A percentile compares a stretch with the other conserved stretches of the same genome.
phyloP scores from a whole-genome alignment of 2,888 invertebrate genomes.

The Acrocyrtus sp. region DNA sequence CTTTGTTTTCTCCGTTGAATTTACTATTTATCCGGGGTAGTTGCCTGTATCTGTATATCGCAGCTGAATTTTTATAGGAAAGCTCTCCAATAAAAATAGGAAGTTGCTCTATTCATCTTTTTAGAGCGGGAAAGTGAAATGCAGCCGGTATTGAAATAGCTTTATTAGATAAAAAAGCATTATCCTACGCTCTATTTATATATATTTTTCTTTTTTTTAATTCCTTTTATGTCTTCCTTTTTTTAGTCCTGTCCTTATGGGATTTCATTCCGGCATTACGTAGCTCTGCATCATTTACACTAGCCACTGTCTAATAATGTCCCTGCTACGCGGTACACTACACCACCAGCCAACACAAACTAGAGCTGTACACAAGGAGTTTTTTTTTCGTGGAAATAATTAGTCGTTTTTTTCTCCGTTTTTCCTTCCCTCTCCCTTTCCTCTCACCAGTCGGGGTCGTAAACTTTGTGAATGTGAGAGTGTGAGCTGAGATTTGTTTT shows the following conservation, averaged over 20 bases:
- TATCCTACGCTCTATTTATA: background rate
- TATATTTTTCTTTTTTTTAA: background rate
- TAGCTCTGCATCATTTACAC: background rate
- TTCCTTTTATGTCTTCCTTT: conserved; percentile 1
- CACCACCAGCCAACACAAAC: too few relatives aligned
- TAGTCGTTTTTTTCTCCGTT: conserved; percentile 34
- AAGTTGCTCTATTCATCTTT: background rate
- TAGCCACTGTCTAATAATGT: background rate
- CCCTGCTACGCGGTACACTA: background rate
- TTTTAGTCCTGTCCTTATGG: background rate
- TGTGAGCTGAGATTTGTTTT: conserved; percentile 37
- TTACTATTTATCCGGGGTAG: too few relatives aligned
- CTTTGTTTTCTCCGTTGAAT: too few relatives aligned
- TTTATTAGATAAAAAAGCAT: background rate
- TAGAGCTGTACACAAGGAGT: too few relatives aligned
- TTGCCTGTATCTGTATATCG: too few relatives aligned
- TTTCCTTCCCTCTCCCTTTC: background rate
- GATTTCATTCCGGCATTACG: background rate
- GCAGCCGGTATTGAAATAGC: background rate
- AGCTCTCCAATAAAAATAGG: too few relatives aligned
- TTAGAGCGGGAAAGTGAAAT: background rate
- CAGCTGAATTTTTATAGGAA: too few relatives aligned
- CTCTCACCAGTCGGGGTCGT: conserved; percentile 25
- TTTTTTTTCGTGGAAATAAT: conserved; percentile 35
- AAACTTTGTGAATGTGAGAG: conserved; percentile 35